Evolutionary conservation across 2,888 invertebrate genomes (phyloP).

Genomic region (Cheilosia variabilis): DNA sequence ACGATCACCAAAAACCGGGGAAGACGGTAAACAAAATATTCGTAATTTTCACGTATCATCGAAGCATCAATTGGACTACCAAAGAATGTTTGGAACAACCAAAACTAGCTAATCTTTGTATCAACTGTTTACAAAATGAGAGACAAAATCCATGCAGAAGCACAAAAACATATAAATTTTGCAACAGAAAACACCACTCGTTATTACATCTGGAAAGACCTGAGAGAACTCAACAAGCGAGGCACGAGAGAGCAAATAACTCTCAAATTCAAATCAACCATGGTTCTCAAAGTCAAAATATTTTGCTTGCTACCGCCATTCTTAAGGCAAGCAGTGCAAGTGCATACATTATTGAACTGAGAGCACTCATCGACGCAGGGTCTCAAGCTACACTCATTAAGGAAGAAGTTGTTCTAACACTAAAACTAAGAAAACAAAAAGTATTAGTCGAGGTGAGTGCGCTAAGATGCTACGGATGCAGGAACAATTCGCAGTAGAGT

Average conservation of each 20-base stretch:
- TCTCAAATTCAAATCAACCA: background rate
- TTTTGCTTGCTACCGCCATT: conserved; percentile 23
- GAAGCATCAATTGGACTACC: no score
- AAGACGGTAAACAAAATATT: no score
- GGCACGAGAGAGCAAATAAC: background rate
- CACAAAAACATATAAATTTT: no score
- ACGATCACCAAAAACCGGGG: no score
- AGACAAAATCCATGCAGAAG: no score
- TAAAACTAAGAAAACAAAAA: background rate
- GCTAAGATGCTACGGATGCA: background rate
- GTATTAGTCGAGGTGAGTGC: background rate
- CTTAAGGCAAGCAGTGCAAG: background rate
- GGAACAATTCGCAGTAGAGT: background rate
- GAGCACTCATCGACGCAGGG: conserved; percentile 12
- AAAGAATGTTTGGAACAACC: no score
- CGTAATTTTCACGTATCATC: no score
- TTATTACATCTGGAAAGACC: background rate
- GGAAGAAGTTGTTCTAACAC: conserved; percentile 10
- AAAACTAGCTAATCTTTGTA: no score
- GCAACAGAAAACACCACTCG: no score
- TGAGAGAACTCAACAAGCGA: no score
- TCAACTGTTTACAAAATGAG: no score
- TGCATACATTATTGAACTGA: background rate
- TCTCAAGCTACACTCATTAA: conserved; percentile 6
- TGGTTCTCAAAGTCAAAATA: conserved; percentile 1